phyloP scores from a whole-genome alignment of 53 echinoderm and acorn worm genomes.

The Luidia sarsii region DNA sequence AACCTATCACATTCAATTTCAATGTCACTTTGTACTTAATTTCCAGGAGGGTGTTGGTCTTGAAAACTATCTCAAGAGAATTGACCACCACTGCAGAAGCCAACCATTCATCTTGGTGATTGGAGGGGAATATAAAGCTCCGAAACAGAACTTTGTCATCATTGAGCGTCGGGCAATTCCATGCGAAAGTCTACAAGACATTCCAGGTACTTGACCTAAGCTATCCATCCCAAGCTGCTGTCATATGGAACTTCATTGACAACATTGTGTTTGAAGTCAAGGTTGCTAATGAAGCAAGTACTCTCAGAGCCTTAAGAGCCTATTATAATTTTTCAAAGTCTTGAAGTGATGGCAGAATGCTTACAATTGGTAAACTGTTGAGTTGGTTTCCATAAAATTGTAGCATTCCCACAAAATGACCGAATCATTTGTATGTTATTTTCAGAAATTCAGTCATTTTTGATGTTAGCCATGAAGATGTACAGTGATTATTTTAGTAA shows the following conservation, averaged over 20 bases:
- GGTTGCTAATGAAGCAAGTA: neutral
- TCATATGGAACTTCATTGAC: slow-evolving; percentile 24
- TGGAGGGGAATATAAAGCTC: neutral
- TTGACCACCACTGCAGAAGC: neutral
- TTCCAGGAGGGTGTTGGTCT: slow-evolving; percentile 22
- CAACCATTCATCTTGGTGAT: slow-evolving; percentile 34
- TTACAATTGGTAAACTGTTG: too few relatives aligned
- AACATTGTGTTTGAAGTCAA: slow-evolving; percentile 4
- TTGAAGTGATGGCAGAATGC: too few relatives aligned
- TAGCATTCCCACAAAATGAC: too few relatives aligned
- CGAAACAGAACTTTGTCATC: slow-evolving; percentile 28
- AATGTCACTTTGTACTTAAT: too few relatives aligned
- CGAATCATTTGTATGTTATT: too few relatives aligned
- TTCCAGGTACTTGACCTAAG: slow-evolving; percentile 18
- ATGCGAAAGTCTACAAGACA: slow-evolving; percentile 16
- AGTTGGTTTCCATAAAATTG: too few relatives aligned
- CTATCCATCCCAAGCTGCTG: slow-evolving; percentile 20
- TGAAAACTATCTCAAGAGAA: neutral
- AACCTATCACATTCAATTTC: too few relatives aligned
- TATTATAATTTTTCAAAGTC: slow-evolving; percentile 42
- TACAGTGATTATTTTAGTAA: too few relatives aligned
- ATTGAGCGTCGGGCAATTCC: neutral
- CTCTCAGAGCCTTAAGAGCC: slow-evolving; percentile 36
- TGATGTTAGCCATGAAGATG: too few relatives aligned
- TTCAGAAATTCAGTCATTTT: too few relatives aligned